A percentile compares a stretch with the other conserved stretches of the same genome.
phyloP scores from a whole-genome alignment of 2,797 vertebrate genomes.

The Lagorchestes hirsutus region DNA sequence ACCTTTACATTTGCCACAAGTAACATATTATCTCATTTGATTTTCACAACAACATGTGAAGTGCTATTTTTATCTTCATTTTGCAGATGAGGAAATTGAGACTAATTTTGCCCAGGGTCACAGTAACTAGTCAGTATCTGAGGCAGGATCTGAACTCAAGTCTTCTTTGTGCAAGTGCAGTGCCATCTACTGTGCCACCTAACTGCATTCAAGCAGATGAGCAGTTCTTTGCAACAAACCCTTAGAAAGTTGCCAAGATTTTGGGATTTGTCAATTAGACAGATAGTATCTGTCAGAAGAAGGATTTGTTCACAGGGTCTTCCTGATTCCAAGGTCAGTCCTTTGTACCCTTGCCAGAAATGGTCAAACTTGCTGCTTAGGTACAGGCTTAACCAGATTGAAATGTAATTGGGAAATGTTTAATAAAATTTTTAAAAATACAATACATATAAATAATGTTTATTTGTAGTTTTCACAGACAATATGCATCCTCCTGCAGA shows the following conservation, averaged over 20 bases:
- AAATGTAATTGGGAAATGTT: neutral
- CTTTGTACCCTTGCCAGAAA: neutral
- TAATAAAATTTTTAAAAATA: neutral
- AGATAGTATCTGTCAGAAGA: neutral
- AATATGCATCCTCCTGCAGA: neutral
- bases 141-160: neutral
- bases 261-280: neutral
- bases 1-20: no score
- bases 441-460: neutral
- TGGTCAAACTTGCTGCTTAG: neutral
- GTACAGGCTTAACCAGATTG: neutral
- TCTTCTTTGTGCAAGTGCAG: neutral
- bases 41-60: neutral
- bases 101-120: neutral
- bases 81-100: neutral
- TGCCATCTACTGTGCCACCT: neutral
- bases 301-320: neutral
- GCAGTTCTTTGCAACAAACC: neutral
- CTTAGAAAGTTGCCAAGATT: neutral
- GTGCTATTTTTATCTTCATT: neutral
- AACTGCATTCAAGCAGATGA: neutral
- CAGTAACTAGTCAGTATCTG: neutral
- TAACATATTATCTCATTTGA: neutral
- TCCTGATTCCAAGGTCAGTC: neutral
- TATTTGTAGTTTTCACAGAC: neutral